Base-by-base conservation (phyloP, 2,113 vertebrate species). In the Mus pahari region DNA sequence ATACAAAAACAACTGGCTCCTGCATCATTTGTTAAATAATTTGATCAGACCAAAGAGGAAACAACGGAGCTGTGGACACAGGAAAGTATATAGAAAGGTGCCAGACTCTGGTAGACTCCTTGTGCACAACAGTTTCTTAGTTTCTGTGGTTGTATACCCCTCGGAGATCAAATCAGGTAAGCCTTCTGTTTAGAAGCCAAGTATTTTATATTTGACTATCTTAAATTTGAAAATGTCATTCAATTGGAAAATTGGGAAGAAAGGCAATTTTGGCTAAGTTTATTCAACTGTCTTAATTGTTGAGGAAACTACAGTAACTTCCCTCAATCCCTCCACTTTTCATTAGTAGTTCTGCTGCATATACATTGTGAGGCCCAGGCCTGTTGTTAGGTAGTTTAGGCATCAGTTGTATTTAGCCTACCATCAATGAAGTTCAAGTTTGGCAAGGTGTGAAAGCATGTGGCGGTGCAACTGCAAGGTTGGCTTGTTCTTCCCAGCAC, bases 1-100 rank as follows among this genome's bases (percentile, higher is more conserved):
- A 73, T 77, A 88, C 20, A 73, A 83, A 74, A 95, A 91, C 3
- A 45, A 71, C 28, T 84, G 87, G 83, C 28, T 79, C 89, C 48
- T 96, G 66, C 11, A 58, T 50, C 10, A 4, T 12, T 89, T 93
- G 48, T 16, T 83, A 95, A 84, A 53, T 75, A 60, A 71, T 12
- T 39, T 78, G 53, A 60, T 92, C 28, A n/a, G 24, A 66, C 36
- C 26, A 39, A 1, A 70, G 64, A 86, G 58, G 28, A 84, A 64
- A 39, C 8, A 66, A 73, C 33, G 20, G n/a, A 92, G 36, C 9
- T 68, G 17, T 14, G 53, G 39, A 78, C 11, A 36, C 17, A 42
- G 58, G 16, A 22, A 93, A 66, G 7, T 7, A 31, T 24, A 12
- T 81, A 36, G 53, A 62, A 79, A 83, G 17, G 53, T 78, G 24